Evolutionary conservation across 2,797 vertebrate genomes (phyloP).

Genomic region (Falco berigora): DNA sequence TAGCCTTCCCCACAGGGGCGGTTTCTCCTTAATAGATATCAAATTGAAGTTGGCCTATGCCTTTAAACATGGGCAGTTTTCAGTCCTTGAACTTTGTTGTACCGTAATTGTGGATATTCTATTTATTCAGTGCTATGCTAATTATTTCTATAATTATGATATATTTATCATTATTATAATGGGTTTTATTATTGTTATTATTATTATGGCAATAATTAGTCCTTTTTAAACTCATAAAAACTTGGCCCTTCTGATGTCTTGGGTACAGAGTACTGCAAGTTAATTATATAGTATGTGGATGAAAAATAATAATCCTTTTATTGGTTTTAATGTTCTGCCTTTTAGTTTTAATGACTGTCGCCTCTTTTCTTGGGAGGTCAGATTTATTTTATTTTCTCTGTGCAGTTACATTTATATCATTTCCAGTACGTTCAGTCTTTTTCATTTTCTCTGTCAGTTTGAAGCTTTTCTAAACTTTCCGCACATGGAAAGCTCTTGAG

Average conservation of each 20-base stretch:
- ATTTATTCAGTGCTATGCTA: not conserved
- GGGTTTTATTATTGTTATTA: not conserved
- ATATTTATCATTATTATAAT: not conserved
- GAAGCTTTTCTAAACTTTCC: not conserved
- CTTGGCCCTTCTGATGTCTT: not conserved
- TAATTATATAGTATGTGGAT: not conserved
- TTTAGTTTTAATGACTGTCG: constrained; percentile 15
- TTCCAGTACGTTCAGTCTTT: not conserved
- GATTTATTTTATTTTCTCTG: constrained; percentile 8
- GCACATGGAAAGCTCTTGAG: not conserved
- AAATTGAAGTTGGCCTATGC: not conserved
- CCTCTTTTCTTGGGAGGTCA: constrained; percentile 13
- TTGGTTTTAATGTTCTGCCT: constrained; percentile 19
- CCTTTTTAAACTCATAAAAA: not conserved
- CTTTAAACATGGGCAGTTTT: not conserved
- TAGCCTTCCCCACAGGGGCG: not conserved
- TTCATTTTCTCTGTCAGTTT: not conserved
- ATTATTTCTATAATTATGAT: not conserved
- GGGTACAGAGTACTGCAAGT: not conserved
- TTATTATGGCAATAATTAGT: constrained; percentile 2
- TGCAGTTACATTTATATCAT: not conserved
- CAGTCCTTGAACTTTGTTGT: not conserved
- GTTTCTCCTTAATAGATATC: not conserved
- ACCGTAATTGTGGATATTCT: not conserved
- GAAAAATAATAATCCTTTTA: constrained; percentile 24